Evolutionary conservation across 2,797 vertebrate genomes (phyloP), one percentile per base, ranked within the genome.

Genomic region (Phataginus tetradactyla): DNA sequence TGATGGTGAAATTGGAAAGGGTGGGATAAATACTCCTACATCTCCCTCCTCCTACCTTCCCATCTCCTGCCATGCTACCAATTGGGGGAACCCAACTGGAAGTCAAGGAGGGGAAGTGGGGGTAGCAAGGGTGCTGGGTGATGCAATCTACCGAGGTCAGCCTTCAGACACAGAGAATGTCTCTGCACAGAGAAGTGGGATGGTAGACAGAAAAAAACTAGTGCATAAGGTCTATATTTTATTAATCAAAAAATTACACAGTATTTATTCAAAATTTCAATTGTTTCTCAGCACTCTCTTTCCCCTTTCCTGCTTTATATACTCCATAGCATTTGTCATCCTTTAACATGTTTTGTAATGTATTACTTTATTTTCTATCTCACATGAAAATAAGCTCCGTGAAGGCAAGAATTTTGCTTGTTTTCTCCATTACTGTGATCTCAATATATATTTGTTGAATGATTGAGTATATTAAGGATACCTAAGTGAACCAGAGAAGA

Each of bases 321-420:
- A 80, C n/a, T 45, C 71, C 59, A 42, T 61, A 21, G 71, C 3
- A 20, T 17, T 61, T 83, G 15, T 59, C 18, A 84, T 42, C 11
- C 25, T 69, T 91, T 94, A 92, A 37, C 5, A n/a, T 57, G 71
- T 77, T 92, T 85, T 81, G 39, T 72, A 69, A 66, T 34, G n/a
- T 39, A 39, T 57, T 68, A 66, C 10, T 81, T 51, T n/a, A 59
- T 51, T 51, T 63, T 66, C 20, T 66, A 23, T 63, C 34, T 15
- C 27, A 86, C 5, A 81, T 94, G 49, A 90, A 66, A 78, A 7
- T 45, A 85, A 63, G 39, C 18, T 68, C 53, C 39, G 64, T 72
- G 61, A 90, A 90, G 77, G 5, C 72, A 86, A 83, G n/a, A 78
- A 42, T 89, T 83, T 78, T 78, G 49, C 51, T 14, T 37, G 15